Evolutionary conservation across 1,140 invertebrate genomes (phyloP), one percentile per base, ranked within the genome.

Genomic region (Elymnias hypermnestra): DNA sequence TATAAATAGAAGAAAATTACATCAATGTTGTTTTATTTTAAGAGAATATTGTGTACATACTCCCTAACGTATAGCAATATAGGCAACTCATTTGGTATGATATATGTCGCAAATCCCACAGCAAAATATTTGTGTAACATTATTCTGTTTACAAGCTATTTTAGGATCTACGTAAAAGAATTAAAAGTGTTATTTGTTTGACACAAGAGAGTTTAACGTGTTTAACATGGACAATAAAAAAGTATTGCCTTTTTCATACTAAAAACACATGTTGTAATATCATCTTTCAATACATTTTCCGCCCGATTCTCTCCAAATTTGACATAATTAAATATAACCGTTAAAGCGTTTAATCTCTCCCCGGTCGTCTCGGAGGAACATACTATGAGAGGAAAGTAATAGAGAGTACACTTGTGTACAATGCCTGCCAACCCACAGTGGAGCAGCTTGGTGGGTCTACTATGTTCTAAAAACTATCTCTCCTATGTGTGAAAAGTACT

Each of bases 51-150:
- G 7, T 28, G 28, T 15, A 10, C n/a, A 15, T 14, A 5, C 5
- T 4, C 5, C 12, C n/a, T 31, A 28, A 46, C 2, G 35, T 38
- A 42, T 17, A 33, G 33, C 39, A 13, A 15, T 36, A 33, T 50
- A 50, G 39, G 29, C 39, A 18, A 42, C 17, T 50, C 47, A 23
- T 50, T 50, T 18, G 36, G 42, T 50, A 42, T 50, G 14, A 42
- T 50, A 50, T 50, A 42, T 42, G 18, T 9, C 47, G 22, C 17
- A 25, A 39, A 36, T 36, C 37, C 18, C 14, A 28, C 29, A 19
- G 22, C 33, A 19, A 28, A 42, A 10, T 33, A 37, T 50, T 42
- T 37, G 33, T 13, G 46, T 42, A 49, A 29, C 28, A 22, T 25
- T 25, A 15, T 15, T 23, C n/a, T 9, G 25, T 17, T 31, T 35